phyloP scores from a whole-genome alignment of 2,797 vertebrate genomes.

The Anolis apletophallus region DNA sequence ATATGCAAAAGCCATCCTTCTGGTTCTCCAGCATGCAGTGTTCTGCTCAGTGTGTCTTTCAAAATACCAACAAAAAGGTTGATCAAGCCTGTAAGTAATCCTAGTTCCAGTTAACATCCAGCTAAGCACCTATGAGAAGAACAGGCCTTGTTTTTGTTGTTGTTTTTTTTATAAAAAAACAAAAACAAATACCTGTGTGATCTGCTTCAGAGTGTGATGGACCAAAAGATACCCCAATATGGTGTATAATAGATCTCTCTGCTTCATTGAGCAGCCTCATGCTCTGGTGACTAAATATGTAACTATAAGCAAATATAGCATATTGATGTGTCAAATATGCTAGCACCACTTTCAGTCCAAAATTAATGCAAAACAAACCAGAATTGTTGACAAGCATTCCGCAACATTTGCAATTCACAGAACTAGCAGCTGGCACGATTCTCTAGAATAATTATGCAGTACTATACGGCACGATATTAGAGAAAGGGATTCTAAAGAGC shows the following conservation, averaged over 20 bases:
- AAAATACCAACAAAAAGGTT: neutral
- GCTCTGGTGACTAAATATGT: slow-evolving; percentile 67
- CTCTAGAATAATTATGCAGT: slow-evolving; percentile 43
- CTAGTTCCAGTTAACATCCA: neutral
- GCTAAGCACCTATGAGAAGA: neutral
- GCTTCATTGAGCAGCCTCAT: slow-evolving; percentile 64
- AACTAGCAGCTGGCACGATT: slow-evolving; percentile 43
- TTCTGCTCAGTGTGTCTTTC: neutral
- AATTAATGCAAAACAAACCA: slow-evolving; percentile 59
- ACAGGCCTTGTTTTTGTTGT: neutral
- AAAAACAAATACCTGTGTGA: neutral
- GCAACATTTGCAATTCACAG: slow-evolving; percentile 54
- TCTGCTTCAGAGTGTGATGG: slow-evolving; percentile 3
- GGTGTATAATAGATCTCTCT: slow-evolving; percentile 53
- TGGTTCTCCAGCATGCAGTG: too few relatives aligned
- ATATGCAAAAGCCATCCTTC: neutral
- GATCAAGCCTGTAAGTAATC: neutral
- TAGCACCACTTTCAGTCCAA: slow-evolving; percentile 36
- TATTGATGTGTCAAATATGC: slow-evolving; percentile 45
- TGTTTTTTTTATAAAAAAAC: too few relatives aligned
- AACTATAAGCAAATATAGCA: slow-evolving; percentile 47
- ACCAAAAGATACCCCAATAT: slow-evolving; percentile 15
- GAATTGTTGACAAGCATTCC: slow-evolving; percentile 49
- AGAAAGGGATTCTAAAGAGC: slow-evolving; percentile 22
- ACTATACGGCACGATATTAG: neutral